Conservation (phyloP, 2,888 invertebrate species). For the Spilarctia lutea region DNA sequence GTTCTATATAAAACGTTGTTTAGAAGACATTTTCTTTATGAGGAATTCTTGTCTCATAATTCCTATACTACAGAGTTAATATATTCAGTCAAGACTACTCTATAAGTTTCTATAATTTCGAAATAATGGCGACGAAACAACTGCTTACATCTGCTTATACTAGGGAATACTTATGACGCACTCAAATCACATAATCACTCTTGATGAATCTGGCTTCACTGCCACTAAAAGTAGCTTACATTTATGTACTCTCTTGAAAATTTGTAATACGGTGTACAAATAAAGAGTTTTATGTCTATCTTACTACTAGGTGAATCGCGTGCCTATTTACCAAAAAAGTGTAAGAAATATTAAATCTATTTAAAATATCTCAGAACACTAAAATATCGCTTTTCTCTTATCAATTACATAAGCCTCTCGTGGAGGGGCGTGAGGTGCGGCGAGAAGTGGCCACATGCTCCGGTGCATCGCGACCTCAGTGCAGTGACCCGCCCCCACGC, state of each 20-base stretch:
- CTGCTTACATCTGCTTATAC: background rate
- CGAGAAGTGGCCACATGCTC: constrained; percentile 67
- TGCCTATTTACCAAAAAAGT: background rate
- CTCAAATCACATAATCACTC: too few species aligned
- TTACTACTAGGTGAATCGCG: background rate
- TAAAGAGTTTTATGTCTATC: too few species aligned
- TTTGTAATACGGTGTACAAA: too few species aligned
- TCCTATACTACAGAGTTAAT: background rate
- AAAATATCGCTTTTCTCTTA: constrained; percentile 41
- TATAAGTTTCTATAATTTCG: background rate
- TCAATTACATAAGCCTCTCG: constrained; percentile 54
- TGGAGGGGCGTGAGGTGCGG: constrained; percentile 45
- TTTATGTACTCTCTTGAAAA: too few species aligned
- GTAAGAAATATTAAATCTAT: background rate
- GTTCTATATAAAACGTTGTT: background rate
- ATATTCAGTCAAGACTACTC: background rate
- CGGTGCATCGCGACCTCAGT: constrained; percentile 78
- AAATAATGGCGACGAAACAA: background rate
- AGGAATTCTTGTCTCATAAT: background rate
- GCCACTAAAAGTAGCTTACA: background rate
- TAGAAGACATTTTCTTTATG: background rate
- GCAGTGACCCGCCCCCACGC: constrained; percentile 73
- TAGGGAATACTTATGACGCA: background rate
- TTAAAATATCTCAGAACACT: background rate
- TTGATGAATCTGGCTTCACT: background rate